Evolutionary conservation across 30 jellyfish, hydroid and myxozoan species (phyloP).

Genomic region (Turritopsis dohrnii): DNA sequence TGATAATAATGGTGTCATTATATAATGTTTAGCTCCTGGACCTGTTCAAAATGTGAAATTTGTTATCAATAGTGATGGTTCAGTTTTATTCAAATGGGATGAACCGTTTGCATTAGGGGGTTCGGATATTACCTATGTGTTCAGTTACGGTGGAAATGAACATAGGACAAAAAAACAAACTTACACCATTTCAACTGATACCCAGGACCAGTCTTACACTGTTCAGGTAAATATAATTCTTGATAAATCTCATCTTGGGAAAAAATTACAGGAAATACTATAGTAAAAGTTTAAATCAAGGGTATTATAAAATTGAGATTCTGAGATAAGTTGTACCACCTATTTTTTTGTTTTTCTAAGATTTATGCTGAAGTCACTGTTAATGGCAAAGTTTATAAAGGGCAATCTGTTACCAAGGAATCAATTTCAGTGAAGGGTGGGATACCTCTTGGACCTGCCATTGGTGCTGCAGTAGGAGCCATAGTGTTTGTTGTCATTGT

Average conservation of each 20-base stretch:
- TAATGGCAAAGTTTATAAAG: not conserved
- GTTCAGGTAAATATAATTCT: conserved; percentile 6
- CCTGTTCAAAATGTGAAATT: conserved; percentile 30
- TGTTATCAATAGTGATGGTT: conserved; percentile 33
- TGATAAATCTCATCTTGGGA: too few species aligned
- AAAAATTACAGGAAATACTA: too few species aligned
- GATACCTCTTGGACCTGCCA: conserved; percentile 30
- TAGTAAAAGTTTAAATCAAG: too few species aligned
- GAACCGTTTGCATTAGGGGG: conserved; percentile 43
- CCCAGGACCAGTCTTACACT: conserved; percentile 6
- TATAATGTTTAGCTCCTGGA: conserved; percentile 41
- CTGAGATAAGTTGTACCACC: not conserved
- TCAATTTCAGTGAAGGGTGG: conserved; percentile 38
- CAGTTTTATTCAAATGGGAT: conserved; percentile 46
- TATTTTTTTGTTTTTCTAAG: conserved; percentile 5
- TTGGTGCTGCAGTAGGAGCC: conserved; percentile 40
- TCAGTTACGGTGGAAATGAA: conserved; percentile 11
- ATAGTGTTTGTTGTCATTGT: conserved; percentile 16
- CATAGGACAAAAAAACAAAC: not conserved
- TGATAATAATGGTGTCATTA: too few species aligned
- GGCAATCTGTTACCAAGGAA: not conserved
- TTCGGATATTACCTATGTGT: conserved; percentile 13
- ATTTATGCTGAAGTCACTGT: conserved; percentile 14
- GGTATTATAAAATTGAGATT: too few species aligned
- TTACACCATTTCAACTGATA: not conserved